phyloP scores from a whole-genome alignment of 2,113 vertebrate species.

The Meriones unguiculatus region DNA sequence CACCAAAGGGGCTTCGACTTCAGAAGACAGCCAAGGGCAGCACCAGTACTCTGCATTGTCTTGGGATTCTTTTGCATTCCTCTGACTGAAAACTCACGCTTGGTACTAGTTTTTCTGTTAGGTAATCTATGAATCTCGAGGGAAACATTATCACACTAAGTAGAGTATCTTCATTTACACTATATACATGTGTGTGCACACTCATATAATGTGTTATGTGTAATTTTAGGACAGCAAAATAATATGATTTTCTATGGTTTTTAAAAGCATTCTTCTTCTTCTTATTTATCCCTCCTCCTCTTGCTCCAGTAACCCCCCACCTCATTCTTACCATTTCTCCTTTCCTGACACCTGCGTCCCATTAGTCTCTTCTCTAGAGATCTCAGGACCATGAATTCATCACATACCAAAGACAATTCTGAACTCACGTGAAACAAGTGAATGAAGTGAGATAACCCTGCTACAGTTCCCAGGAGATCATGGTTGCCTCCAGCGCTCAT shows the following conservation, averaged over 20 bases:
- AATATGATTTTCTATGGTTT: not conserved
- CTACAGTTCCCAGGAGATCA: not conserved
- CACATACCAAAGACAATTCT: not conserved
- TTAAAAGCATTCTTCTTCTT: not conserved
- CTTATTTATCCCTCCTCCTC: not conserved
- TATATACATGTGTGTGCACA: not conserved
- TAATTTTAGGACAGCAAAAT: not conserved
- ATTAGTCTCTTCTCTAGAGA: not conserved
- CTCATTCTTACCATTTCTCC: not conserved
- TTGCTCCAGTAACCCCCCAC: not conserved
- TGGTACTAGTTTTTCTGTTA: not conserved
- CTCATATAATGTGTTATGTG: not conserved
- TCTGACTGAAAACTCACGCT: not conserved
- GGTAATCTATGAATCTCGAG: not conserved
- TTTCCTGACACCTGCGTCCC: not conserved
- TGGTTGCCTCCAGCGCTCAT: not conserved
- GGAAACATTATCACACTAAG: not conserved
- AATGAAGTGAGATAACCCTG: not conserved
- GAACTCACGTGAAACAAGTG: not conserved
- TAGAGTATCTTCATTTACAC: not conserved
- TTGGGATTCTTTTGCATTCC: not conserved
- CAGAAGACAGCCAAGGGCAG: not conserved
- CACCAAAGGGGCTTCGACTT: not conserved
- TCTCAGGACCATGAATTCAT: not conserved
- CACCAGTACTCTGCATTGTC: not conserved